Evolutionary conservation across 1,140 invertebrate genomes (phyloP).

Genomic region (Pachypeltis micranthus): DNA sequence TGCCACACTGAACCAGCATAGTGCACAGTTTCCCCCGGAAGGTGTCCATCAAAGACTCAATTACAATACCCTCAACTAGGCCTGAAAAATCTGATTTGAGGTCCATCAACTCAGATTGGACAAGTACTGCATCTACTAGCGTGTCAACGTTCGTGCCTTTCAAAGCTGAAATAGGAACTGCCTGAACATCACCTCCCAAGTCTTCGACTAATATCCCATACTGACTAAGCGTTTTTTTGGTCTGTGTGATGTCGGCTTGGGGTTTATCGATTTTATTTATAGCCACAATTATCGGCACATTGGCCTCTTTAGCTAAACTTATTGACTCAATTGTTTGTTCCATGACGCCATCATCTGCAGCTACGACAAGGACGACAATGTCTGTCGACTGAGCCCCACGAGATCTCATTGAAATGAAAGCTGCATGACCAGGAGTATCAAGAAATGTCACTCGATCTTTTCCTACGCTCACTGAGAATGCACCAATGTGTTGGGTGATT

Average conservation of each 20-base stretch:
- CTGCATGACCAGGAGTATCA: constrained; percentile 99
- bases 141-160: constrained; percentile 64
- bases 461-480: constrained; percentile 64
- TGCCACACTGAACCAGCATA: constrained; percentile 79
- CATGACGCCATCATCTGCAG: constrained; percentile 98
- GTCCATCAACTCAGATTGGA: constrained; percentile 81
- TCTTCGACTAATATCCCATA: constrained; percentile 76
- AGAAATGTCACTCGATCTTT: constrained; percentile 77
- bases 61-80: constrained; percentile 73
- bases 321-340: constrained; percentile 85
- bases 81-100: constrained; percentile 71
- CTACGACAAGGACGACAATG: constrained; percentile 91
- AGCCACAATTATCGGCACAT: constrained; percentile 93
- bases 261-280: constrained; percentile 97
- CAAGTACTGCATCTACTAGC: constrained; percentile 71
- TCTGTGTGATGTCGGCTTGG: constrained; percentile 64
- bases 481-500: constrained; percentile 99
- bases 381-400: constrained; percentile 88
- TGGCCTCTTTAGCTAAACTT: constrained; percentile 57
- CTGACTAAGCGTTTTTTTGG: constrained; percentile 59
- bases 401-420: constrained; percentile 81
- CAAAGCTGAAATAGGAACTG: constrained; percentile 82
- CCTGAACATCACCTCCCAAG: constrained; percentile 84
- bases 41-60: constrained; percentile 72
- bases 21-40: constrained; percentile 74